Evolutionary conservation across 1,140 invertebrate species (phyloP).

Genomic region (Drosophila orosa): DNA sequence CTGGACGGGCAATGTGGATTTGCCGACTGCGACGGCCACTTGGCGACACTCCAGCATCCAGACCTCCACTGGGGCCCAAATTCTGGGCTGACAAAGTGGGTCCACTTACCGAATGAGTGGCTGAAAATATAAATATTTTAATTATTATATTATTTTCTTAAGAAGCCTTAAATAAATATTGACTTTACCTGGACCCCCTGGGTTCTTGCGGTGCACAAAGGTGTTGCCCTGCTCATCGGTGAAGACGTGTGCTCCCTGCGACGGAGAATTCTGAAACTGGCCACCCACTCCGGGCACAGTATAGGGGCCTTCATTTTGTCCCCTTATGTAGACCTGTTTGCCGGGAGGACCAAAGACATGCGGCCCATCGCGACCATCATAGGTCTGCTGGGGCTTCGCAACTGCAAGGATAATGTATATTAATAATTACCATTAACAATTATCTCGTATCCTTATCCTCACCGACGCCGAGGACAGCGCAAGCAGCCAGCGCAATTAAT

Average conservation of each 20-base stretch:
- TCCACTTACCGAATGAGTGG: constrained; percentile 41
- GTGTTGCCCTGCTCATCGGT: constrained; percentile 57
- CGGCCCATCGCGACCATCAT: constrained; percentile 56
- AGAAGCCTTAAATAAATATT: too few species aligned
- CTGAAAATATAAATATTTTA: constrained; percentile 1
- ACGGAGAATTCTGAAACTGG: constrained; percentile 38
- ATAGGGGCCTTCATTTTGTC: constrained; percentile 50
- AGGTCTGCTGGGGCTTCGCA: constrained; percentile 42
- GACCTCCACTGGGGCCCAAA: neutral
- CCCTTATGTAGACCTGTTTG: constrained; percentile 59
- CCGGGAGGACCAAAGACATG: constrained; percentile 53
- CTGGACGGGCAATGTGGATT: constrained; percentile 20
- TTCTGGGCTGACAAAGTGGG: constrained; percentile 35
- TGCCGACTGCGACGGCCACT: constrained; percentile 16
- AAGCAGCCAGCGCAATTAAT: constrained; percentile 25
- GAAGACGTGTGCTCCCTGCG: constrained; percentile 39
- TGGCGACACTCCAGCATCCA: neutral
- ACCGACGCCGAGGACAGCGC: constrained; percentile 17
- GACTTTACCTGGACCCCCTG: constrained; percentile 19
- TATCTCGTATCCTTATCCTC: neutral
- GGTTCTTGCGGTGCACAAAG: constrained; percentile 40
- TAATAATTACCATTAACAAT: neutral
- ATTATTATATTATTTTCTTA: neutral
- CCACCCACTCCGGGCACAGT: constrained; percentile 53
- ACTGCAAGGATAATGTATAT: constrained; percentile 12